Evolutionary conservation across 64 coral and sea anemone genomes (phyloP).

Genomic region (Cladopsammia gracilis): DNA sequence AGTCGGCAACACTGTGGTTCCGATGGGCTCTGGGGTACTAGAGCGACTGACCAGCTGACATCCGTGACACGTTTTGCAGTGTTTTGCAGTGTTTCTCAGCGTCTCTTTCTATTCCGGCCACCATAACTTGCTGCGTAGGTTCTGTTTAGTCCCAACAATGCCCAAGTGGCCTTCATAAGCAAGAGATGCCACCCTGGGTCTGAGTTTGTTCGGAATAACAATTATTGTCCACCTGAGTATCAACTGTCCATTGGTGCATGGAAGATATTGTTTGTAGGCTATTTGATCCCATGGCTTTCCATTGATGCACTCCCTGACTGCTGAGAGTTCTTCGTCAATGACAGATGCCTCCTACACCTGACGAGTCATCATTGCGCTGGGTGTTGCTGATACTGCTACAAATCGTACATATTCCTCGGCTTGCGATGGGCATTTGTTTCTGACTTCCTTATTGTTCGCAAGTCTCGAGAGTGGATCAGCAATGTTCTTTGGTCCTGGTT

Average conservation of each 20-base stretch:
- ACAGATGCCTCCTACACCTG: too few species aligned
- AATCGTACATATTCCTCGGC: slow-evolving; percentile 31
- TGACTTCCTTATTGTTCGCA: not conserved
- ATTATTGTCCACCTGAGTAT: not conserved
- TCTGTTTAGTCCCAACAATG: slow-evolving; percentile 25
- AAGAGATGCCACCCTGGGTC: not conserved
- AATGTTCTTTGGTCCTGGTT: slow-evolving; percentile 19
- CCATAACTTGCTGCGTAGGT: not conserved
- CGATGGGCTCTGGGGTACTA: not conserved
- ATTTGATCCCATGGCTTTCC: slow-evolving; percentile 2
- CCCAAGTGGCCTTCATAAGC: slow-evolving; percentile 28
- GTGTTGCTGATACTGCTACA: slow-evolving; percentile 17
- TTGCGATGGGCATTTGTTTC: not conserved
- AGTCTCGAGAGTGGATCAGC: slow-evolving; percentile 1
- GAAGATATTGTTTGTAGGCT: slow-evolving; percentile 29
- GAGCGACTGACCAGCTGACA: slow-evolving; percentile 17
- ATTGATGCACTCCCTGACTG: slow-evolving; percentile 17
- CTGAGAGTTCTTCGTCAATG: too few species aligned
- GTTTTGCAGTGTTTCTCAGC: slow-evolving; percentile 26
- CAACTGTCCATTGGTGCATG: slow-evolving; percentile 4
- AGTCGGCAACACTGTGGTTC: not conserved
- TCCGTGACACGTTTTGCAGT: slow-evolving; percentile 21
- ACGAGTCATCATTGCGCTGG: too few species aligned
- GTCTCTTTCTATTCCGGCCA: not conserved
- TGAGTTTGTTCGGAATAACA: slow-evolving; percentile 6